phyloP scores from a whole-genome alignment of 2,797 vertebrate genomes.

The Chelon labrosus region DNA sequence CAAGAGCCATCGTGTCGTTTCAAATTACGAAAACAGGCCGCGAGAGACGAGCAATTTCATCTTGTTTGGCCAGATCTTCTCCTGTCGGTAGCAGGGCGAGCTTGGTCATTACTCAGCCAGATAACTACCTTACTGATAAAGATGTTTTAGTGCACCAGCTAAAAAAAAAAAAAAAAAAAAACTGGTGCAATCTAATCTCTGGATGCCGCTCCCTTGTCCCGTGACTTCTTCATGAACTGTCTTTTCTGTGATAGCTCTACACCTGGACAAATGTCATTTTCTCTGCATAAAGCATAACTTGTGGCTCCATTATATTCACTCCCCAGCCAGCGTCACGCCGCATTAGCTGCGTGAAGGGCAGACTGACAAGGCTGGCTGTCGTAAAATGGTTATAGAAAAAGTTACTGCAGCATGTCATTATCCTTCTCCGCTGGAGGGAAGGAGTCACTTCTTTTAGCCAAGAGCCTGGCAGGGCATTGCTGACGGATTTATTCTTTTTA shows the following conservation, averaged over 20 bases:
- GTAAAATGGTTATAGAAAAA: constrained; percentile 56
- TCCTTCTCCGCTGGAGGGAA: constrained; percentile 31
- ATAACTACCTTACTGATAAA: constrained; percentile 37
- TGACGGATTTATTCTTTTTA: too few relatives aligned
- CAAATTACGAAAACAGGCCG: constrained; percentile 35
- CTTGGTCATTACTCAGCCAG: constrained; percentile 6
- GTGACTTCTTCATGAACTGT: constrained; percentile 11
- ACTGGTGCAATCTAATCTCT: constrained; percentile 12
- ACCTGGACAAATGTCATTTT: constrained; percentile 46
- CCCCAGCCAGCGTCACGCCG: constrained; percentile 33
- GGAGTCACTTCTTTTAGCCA: constrained; percentile 24
- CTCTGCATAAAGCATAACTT: constrained; percentile 42
- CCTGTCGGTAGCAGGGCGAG: not conserved
- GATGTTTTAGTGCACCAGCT: constrained; percentile 1
- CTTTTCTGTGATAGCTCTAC: constrained; percentile 42
- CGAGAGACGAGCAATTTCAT: constrained; percentile 11
- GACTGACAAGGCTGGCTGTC: constrained; percentile 51
- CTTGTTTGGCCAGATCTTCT: constrained; percentile 9
- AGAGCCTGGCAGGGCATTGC: constrained; percentile 1
- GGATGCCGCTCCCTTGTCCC: constrained; percentile 3
- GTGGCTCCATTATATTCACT: constrained; percentile 56
- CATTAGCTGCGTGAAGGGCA: constrained; percentile 66
- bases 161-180: constrained; percentile 1
- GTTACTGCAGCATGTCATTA: constrained; percentile 55
- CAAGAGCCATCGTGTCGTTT: constrained; percentile 6